Evolutionary conservation across 2,888 invertebrate genomes (phyloP), one percentile per base, ranked within the genome.

Genomic region (Amitus sp.): DNA sequence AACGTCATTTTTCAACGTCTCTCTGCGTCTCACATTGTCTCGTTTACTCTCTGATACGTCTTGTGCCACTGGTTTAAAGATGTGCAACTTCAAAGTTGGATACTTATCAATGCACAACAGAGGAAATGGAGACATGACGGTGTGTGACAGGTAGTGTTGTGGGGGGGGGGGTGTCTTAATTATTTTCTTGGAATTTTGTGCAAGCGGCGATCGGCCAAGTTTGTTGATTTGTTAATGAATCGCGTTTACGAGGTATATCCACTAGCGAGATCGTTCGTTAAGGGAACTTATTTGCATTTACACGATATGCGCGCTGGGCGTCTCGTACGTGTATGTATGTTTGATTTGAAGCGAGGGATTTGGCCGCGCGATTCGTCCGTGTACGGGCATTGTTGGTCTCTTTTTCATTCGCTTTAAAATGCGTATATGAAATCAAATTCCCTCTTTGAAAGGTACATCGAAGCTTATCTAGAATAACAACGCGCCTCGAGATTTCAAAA

Each of bases 261-360:
- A 66, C 66, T 62, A 56, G 62, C 60, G 48, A 30, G 65, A 62
- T 60, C 63, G 61, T 66, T 66, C 60, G 62, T 66, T 62, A 66
- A 55, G 50, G 55, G 45, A 61, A 53, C 62, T 60, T 66, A 66
- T 66, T 66, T 66, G 62, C 66, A 66, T 66, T 66, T 66, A 66
- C 66, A 66, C 62, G 66, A 66, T 63, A 61, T 66, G 57, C 62
- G 57, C 55, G 62, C 55, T 66, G 66, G 60, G 57, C 61, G 60
- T 66, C 62, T 63, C 48, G 54, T 62, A 57, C 59, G 49, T 55
- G 47, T 15, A 12, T n/a, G n/a, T n/a, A n/a, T n/a, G n/a, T n/a
- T n/a, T n/a, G 4, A 37, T 37, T 62, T 60, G 53, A 48, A 43
- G 49, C 49, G 51, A 55, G 58, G 40, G 57, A 47, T 48, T 61